These are phyloP conservation scores for Meloe dianella DNA, from an alignment of 2,888 invertebrate genomes.

Conservation along the genomic window DNA sequence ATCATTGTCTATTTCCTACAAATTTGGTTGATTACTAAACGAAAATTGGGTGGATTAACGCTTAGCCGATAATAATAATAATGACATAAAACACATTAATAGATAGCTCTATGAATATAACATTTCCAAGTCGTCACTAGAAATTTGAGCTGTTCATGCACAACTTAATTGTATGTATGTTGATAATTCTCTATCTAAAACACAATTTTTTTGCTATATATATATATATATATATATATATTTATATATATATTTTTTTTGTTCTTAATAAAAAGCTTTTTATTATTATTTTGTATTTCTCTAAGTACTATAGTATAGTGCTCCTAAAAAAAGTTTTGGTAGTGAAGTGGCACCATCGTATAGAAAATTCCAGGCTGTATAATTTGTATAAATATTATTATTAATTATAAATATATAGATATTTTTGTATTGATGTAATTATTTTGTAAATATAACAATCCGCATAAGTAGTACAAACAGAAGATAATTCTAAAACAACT, in stretches of 20 bases:
- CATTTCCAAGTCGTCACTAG: constrained; percentile 43
- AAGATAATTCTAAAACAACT: constrained; percentile 14
- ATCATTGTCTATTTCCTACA: not conserved
- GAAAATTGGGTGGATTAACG: constrained; percentile 19
- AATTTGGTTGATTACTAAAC: not conserved
- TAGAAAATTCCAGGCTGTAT: constrained; percentile 49
- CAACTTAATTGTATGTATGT: constrained; percentile 42
- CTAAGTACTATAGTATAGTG: constrained; percentile 51
- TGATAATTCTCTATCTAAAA: constrained; percentile 50
- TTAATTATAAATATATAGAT: not conserved
- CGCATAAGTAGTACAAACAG: constrained; percentile 19
- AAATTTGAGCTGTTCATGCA: constrained; percentile 54
- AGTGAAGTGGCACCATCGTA: constrained; percentile 54
- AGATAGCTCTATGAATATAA: constrained; percentile 40
- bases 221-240: constrained; percentile 13
- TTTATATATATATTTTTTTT: constrained; percentile 17
- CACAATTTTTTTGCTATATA: constrained; percentile 51
- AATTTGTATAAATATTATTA: constrained; percentile 42
- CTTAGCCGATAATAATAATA: too few relatives aligned
- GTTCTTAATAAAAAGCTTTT: constrained; percentile 51
- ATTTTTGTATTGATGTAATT: not conserved
- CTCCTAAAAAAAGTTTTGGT: constrained; percentile 51
- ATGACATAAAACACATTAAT: constrained; percentile 26
- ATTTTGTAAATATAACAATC: constrained; percentile 28
- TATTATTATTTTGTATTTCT: constrained; percentile 18